Evolutionary conservation across 1,140 invertebrate species (phyloP), one percentile per base, ranked within the genome.

Genomic region (Ylistrum balloti): DNA sequence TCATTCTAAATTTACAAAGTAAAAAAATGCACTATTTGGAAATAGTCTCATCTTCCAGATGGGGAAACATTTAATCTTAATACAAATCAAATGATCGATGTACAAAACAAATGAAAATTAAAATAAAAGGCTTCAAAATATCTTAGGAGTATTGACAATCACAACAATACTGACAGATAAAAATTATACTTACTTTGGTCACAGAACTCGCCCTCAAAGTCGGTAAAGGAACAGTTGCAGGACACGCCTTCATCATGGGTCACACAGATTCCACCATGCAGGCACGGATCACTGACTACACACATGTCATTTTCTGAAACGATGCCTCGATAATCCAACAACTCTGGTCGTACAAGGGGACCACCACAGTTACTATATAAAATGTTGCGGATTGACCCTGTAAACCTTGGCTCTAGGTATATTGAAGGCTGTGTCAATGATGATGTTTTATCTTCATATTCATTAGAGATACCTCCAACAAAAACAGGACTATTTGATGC

Each of bases 181-280:
- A 15, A 87, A 33, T 38, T 13, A 7, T 38, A 93, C 94, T 97
- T 96, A 99, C 98, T 98, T 98, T 98, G 98, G 96, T 99, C 98
- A 96, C 99, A 99, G 96, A 98, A 98, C 92, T 98, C 97, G 86
- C 99, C 99, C 95, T 99, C 98, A 96, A 98, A 99, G 95, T 99
- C 98, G 15, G 98, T 97, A 94, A 97, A 98, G 41, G 98, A 97
- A 95, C 99, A 99, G 96, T 99, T 98, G 97, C 99, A 99, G 94
- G 98, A 97, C 56, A 98, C 98, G 22, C 98, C 98, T 90, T 97
- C 98, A 96, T 99, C 98, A 10, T 98, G 99, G 90, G 98, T 98
- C 96, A 99, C 98, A 96, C 99, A 99, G 93, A 98, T 98, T 33
- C 98, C 99, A 32, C 98, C 98, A 95, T 99, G 98, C 95, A 98